These are phyloP conservation scores for Sinocyclocheilus rhinocerous DNA, from an alignment of 2,113 vertebrate genomes.

Conservation along the genomic window DNA sequence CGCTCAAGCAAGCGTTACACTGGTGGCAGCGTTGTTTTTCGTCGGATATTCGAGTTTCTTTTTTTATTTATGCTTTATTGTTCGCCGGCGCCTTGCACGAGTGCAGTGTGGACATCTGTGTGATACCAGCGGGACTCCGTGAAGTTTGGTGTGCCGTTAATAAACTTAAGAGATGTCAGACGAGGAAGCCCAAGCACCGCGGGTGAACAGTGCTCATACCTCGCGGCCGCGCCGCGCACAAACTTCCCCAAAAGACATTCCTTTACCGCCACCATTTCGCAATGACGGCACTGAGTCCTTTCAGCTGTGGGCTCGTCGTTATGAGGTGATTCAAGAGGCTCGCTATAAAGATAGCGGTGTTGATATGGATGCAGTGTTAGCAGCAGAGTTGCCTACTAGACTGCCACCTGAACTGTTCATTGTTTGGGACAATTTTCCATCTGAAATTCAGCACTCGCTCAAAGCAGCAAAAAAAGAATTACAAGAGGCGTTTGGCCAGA, in stretches of 20 bases:
- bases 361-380: slow-evolving; percentile 12
- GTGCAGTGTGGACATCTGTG: background rate
- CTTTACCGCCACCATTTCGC: background rate
- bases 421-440: slow-evolving; percentile 15
- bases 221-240: background rate
- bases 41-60: no score
- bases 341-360: background rate
- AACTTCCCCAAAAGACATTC: background rate
- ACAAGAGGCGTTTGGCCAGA: slow-evolving; percentile 18
- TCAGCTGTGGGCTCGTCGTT: background rate
- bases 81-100: no score
- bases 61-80: no score
- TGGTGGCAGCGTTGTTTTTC: no score
- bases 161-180: background rate
- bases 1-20: no score
- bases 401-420: slow-evolving; percentile 22
- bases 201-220: background rate
- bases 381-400: slow-evolving; percentile 30
- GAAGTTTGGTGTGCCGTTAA: background rate
- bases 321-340: slow-evolving; percentile 7
- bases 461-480: background rate
- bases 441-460: background rate
- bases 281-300: background rate
- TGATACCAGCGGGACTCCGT: background rate
- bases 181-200: background rate